These are phyloP conservation scores for Drosophila cracens DNA, from an alignment of 2,888 invertebrate species.

Conservation along the genomic window DNA sequence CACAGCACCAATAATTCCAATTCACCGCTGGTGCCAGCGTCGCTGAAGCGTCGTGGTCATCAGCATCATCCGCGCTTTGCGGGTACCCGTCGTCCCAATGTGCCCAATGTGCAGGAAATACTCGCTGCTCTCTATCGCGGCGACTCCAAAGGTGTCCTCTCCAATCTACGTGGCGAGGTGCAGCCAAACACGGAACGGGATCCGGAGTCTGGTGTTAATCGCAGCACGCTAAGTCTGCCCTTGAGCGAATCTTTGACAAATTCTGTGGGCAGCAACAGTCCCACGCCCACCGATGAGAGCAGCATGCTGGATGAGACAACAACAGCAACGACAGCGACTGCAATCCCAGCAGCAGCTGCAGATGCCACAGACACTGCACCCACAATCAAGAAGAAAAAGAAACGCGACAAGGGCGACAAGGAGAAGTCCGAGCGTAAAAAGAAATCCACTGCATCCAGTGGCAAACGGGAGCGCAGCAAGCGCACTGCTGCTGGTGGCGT, in stretches of 20 bases:
- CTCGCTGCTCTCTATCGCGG: slow-evolving; percentile 84
- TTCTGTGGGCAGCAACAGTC: slow-evolving; percentile 83
- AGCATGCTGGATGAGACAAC: slow-evolving; percentile 81
- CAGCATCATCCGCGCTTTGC: slow-evolving; percentile 91
- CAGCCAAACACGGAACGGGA: slow-evolving; percentile 35
- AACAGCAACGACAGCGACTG: neutral
- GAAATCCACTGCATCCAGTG: slow-evolving; percentile 55
- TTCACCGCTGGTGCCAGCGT: slow-evolving; percentile 68
- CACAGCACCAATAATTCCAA: slow-evolving; percentile 57
- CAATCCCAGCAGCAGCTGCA: slow-evolving; percentile 1
- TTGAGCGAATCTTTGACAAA: slow-evolving; percentile 79
- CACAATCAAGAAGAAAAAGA: slow-evolving; percentile 65
- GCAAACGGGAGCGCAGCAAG: slow-evolving; percentile 74
- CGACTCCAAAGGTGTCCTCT: slow-evolving; percentile 81
- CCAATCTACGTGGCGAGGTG: slow-evolving; percentile 72
- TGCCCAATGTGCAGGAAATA: slow-evolving; percentile 85
- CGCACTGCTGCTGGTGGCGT: slow-evolving; percentile 34
- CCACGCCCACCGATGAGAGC: slow-evolving; percentile 84
- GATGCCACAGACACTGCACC: slow-evolving; percentile 12
- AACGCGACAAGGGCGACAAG: slow-evolving; percentile 67
- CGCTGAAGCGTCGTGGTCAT: slow-evolving; percentile 88
- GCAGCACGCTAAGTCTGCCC: slow-evolving; percentile 79
- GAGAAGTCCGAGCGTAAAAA: slow-evolving; percentile 79
- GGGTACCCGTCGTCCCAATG: slow-evolving; percentile 86
- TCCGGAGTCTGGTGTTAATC: slow-evolving; percentile 46